A percentile compares a stretch with the other conserved stretches of the same genome.
These are phyloP conservation scores for Hyposoter dolosus DNA, from an alignment of 2,888 invertebrate genomes.

Conservation along the genomic window DNA sequence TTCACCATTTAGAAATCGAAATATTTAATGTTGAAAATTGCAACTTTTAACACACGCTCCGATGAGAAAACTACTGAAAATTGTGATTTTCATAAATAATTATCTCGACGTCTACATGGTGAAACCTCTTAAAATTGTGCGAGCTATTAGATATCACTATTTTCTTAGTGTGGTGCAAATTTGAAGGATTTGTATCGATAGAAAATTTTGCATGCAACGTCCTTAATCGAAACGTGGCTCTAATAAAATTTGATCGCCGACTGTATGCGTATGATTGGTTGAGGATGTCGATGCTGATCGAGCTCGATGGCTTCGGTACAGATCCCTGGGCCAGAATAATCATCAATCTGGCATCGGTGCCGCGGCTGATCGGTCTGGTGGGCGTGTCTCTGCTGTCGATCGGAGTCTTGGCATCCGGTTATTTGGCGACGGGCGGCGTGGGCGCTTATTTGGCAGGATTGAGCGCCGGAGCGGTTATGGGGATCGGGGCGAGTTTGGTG, in stretches of 20 bases:
- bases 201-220: too few relatives aligned
- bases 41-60: too few relatives aligned
- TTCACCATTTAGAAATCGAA: too few relatives aligned
- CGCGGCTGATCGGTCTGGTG: constrained; percentile 78
- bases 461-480: constrained; percentile 82
- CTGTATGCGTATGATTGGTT: constrained; percentile 44
- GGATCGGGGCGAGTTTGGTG: constrained; percentile 80
- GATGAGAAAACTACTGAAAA: too few relatives aligned
- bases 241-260: not conserved
- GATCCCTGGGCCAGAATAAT: constrained; percentile 88
- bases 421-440: constrained; percentile 80
- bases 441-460: constrained; percentile 79
- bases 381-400: constrained; percentile 77
- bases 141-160: too few relatives aligned
- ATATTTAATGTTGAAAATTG: too few relatives aligned
- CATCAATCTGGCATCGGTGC: constrained; percentile 82
- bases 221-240: too few relatives aligned
- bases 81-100: too few relatives aligned
- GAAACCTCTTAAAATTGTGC: too few relatives aligned
- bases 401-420: constrained; percentile 80
- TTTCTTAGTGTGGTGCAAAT: too few relatives aligned
- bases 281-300: constrained; percentile 47
- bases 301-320: constrained; percentile 73
- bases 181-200: too few relatives aligned
- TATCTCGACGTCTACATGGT: too few relatives aligned